A percentile compares a stretch with the other conserved stretches of the same genome.
Conservation (phyloP, 2,113 vertebrate genomes). For the Mormyrus iriodes region DNA sequence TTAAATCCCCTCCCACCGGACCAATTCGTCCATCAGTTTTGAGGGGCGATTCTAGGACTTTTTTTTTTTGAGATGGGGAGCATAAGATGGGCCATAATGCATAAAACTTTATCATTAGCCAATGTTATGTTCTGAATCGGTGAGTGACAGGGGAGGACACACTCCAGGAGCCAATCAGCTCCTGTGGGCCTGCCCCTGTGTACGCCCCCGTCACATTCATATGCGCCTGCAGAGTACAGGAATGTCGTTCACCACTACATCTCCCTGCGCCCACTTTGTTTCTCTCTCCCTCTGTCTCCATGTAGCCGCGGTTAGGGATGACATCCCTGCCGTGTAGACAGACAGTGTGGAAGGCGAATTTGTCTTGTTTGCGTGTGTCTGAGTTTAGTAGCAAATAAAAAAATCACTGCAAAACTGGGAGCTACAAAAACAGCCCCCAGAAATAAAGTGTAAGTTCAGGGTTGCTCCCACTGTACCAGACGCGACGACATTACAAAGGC, state of each 20-base stretch:
- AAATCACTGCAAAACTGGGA: background rate
- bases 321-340: background rate
- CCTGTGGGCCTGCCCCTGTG: background rate
- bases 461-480: background rate
- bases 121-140: background rate
- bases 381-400: background rate
- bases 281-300: background rate
- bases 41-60: background rate
- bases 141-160: background rate
- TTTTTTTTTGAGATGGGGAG: background rate
- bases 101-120: background rate
- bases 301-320: background rate
- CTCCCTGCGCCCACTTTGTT: background rate
- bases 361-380: background rate
- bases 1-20: background rate
- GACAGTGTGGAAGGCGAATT: background rate
- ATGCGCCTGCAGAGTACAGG: background rate
- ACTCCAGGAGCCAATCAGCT: background rate
- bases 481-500: background rate
- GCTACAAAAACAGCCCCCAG: background rate
- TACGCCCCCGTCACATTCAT: background rate
- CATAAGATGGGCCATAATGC: background rate
- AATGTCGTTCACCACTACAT: background rate
- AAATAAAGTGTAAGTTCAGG: slow-evolving; percentile 2
- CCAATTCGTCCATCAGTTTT: background rate